Evolutionary conservation across 1,140 invertebrate genomes (phyloP).

Genomic region (Manduca sexta): DNA sequence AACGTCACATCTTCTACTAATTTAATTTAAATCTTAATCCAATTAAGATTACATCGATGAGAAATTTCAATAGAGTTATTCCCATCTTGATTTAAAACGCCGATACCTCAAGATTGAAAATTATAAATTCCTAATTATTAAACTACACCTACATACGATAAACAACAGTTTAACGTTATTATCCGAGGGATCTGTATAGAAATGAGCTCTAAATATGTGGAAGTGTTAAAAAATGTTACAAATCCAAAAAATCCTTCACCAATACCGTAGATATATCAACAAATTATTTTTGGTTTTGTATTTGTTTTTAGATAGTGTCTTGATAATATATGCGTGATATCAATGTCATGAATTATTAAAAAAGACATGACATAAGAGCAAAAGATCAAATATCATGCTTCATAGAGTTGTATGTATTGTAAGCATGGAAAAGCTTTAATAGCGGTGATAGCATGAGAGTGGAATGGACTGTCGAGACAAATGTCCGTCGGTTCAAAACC

Average conservation of each 20-base stretch:
- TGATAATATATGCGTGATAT: no score
- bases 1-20: neutral
- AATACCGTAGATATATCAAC: neutral
- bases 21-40: conserved; percentile 8
- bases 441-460: no score
- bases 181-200: conserved; percentile 9
- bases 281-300: no score
- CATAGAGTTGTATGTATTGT: no score
- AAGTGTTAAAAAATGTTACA: conserved; percentile 29
- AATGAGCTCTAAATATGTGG: conserved; percentile 23
- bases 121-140: conserved; percentile 9
- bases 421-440: no score
- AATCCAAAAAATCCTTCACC: conserved; percentile 14
- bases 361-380: no score
- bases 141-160: conserved; percentile 10
- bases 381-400: no score
- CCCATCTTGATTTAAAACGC: conserved; percentile 3
- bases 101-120: conserved; percentile 2
- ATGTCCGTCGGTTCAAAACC: no score
- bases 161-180: conserved; percentile 16
- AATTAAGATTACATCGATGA: conserved; percentile 1
- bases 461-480: no score
- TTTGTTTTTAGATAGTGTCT: no score
- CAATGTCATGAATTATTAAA: no score
- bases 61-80: conserved; percentile 5